Percentiles rank a stretch among this genome's conserved stretches.
Evolutionary conservation across 2,797 vertebrate genomes (phyloP).

Genomic region (Hyperoplus immaculatus): DNA sequence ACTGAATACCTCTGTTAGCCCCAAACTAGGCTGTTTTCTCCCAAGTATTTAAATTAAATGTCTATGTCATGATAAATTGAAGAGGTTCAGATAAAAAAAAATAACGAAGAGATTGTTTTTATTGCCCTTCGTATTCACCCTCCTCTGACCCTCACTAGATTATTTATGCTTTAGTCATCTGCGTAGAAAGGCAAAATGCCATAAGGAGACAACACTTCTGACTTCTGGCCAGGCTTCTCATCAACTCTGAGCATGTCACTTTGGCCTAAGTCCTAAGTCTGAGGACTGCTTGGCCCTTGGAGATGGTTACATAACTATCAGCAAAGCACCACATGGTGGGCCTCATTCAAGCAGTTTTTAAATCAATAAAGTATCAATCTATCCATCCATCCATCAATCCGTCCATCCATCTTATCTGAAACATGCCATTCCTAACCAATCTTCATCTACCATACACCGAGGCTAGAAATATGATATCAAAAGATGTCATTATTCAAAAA

Average conservation of each 20-base stretch:
- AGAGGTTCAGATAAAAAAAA: background rate
- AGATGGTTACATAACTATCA: slow-evolving; percentile 58
- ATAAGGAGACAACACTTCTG: slow-evolving; percentile 24
- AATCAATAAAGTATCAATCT: background rate
- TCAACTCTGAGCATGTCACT: slow-evolving; percentile 46
- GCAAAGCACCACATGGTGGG: slow-evolving; percentile 31
- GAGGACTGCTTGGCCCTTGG: slow-evolving; percentile 43
- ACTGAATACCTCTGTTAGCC: slow-evolving; percentile 3
- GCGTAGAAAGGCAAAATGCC: slow-evolving; percentile 21
- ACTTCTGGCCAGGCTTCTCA: slow-evolving; percentile 44
- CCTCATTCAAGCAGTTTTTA: slow-evolving; percentile 33
- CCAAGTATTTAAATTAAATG: background rate
- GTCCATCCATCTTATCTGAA: slow-evolving; percentile 12
- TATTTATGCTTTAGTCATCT: background rate
- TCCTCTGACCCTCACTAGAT: background rate
- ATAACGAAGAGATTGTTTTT: slow-evolving; percentile 10
- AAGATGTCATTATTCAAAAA: slow-evolving; percentile 9
- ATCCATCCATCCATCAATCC: background rate
- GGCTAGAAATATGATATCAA: slow-evolving; percentile 15
- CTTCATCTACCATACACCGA: background rate
- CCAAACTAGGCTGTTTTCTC: slow-evolving; percentile 3
- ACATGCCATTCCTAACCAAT: background rate
- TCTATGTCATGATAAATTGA: background rate
- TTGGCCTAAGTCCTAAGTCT: slow-evolving; percentile 52
- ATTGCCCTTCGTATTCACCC: background rate